Evolutionary conservation across 2,888 invertebrate species (phyloP).

Genomic region (Mythimna pallens): DNA sequence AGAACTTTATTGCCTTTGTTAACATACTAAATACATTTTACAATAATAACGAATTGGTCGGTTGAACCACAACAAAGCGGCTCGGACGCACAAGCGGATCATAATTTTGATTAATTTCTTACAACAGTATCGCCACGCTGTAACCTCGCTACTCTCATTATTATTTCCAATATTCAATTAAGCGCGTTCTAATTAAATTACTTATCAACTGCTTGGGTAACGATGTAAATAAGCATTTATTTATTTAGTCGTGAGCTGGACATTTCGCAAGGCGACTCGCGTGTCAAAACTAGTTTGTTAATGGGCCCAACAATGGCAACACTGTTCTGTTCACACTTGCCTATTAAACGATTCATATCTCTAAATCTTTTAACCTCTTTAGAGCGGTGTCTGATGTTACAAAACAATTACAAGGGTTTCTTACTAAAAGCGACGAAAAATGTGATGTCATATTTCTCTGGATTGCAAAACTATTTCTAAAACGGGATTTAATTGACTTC

Average conservation of each 20-base stretch:
- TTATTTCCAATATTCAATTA: slow-evolving; percentile 84
- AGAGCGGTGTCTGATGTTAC: slow-evolving; percentile 73
- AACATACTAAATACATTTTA: slow-evolving; percentile 68
- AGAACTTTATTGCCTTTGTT: slow-evolving; percentile 77
- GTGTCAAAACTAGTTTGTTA: slow-evolving; percentile 88
- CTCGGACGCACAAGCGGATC: slow-evolving; percentile 72
- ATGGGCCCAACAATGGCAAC: slow-evolving; percentile 82
- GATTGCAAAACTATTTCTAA: slow-evolving; percentile 60
- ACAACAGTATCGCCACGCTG: slow-evolving; percentile 70
- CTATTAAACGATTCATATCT: slow-evolving; percentile 87
- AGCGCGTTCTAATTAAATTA: slow-evolving; percentile 85
- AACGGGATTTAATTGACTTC: slow-evolving; percentile 52
- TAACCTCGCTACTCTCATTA: slow-evolving; percentile 67
- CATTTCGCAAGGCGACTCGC: slow-evolving; percentile 85
- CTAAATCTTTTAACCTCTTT: slow-evolving; percentile 83
- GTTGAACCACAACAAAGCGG: slow-evolving; percentile 70
- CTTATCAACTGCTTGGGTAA: slow-evolving; percentile 82
- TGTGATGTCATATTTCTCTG: slow-evolving; percentile 53
- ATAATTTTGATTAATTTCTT: slow-evolving; percentile 82
- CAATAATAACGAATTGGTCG: slow-evolving; percentile 71
- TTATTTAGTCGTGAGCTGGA: slow-evolving; percentile 84
- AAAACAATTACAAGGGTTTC: slow-evolving; percentile 74
- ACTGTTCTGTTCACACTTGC: slow-evolving; percentile 86
- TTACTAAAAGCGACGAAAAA: slow-evolving; percentile 71
- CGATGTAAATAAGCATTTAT: slow-evolving; percentile 84